Conservation (phyloP, 2,797 vertebrate genomes). For the Hyperoplus immaculatus region DNA sequence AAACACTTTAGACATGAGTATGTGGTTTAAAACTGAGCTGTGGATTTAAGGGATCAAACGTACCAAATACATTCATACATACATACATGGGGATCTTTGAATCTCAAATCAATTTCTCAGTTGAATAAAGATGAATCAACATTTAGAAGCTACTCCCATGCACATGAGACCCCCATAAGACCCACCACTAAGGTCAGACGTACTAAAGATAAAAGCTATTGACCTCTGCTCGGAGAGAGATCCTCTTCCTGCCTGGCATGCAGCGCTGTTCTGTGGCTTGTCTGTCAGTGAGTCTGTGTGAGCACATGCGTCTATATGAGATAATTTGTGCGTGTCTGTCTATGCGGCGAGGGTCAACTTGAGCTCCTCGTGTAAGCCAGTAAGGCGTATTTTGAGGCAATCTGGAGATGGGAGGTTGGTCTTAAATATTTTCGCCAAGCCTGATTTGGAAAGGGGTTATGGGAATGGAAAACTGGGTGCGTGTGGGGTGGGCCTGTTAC, state of each 20-base stretch:
- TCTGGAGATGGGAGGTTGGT: constrained; percentile 47
- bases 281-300: constrained; percentile 69
- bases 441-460: constrained; percentile 35
- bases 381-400: constrained; percentile 44
- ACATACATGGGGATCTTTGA: neutral
- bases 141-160: constrained; percentile 33
- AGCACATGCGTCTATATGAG: constrained; percentile 20
- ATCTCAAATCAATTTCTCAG: constrained; percentile 13
- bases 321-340: constrained; percentile 47
- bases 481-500: constrained; percentile 41
- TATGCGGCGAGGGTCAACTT: constrained; percentile 48
- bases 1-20: neutral
- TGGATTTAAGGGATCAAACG: constrained; percentile 8
- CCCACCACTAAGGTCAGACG: constrained; percentile 62
- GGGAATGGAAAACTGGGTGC: constrained; percentile 50
- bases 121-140: constrained; percentile 44
- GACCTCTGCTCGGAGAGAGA: constrained; percentile 62
- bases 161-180: constrained; percentile 33
- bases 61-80: neutral
- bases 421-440: constrained; percentile 62
- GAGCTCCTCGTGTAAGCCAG: constrained; percentile 46
- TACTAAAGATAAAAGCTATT: constrained; percentile 71
- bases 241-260: constrained; percentile 61
- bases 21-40: neutral
- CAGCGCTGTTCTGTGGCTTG: constrained; percentile 59